Evolutionary conservation across 2,888 invertebrate species (phyloP), one percentile per base, ranked within the genome.

Genomic region (Orthonevra nobilis): DNA sequence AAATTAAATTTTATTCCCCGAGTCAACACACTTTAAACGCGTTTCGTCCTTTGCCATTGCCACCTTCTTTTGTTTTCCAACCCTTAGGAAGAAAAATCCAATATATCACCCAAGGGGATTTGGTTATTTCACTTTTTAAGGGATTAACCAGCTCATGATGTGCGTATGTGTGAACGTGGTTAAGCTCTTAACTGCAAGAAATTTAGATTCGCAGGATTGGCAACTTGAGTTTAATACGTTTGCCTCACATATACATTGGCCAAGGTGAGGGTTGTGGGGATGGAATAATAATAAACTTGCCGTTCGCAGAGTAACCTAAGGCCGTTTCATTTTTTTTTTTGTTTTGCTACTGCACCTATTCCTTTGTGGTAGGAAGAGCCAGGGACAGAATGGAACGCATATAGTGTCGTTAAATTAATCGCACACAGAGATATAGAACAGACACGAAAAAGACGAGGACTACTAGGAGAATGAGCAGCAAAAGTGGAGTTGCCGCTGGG

Each of bases 61-160:
- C n/a, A n/a, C n/a, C n/a, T n/a, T n/a, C n/a, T n/a, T n/a, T n/a
- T n/a, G n/a, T n/a, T n/a, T n/a, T n/a, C n/a, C n/a, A n/a, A n/a
- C n/a, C n/a, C n/a, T n/a, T n/a, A n/a, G n/a, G n/a, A 54, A 34
- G 32, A 61, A 68, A 79, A 56, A 42, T 61, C 66, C 79, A 66
- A 77, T 73, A 79, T 61, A 56, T 73, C 56, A 66, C 79, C 79
- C 32, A 10, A 23, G 68, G 44, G 73, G 60, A 68, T 73, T 66
- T 68, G 54, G 73, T 73, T 73, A 73, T 66, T 66, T 73, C 66
- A 72, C 70, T 77, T 73, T 79, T 73, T 60, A 56, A 60, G 56
- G 61, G 79, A 79, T 79, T 79, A 79, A 79, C 79, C 72, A 56
- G 66, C 79, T 73, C 50, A 68, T 68, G 66, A 66, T 54, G 66